Conservation (phyloP, 2,113 vertebrate genomes). For the Oenanthe melanoleuca region DNA sequence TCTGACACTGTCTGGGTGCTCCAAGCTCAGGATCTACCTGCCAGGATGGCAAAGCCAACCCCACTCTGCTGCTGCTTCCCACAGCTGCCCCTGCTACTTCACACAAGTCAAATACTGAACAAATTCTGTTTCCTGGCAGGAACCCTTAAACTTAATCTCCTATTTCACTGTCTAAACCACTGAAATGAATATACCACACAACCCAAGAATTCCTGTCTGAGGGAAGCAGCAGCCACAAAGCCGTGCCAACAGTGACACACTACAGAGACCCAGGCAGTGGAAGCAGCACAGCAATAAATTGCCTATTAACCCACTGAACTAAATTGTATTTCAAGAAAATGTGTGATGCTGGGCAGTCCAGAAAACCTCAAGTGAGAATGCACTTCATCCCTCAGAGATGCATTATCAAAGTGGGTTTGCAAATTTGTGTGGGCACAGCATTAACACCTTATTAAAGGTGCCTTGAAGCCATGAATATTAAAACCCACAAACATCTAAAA, state of each 20-base stretch:
- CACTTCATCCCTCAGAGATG: not conserved
- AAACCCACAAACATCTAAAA: not conserved
- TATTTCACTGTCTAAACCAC: not conserved
- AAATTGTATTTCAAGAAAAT: not conserved
- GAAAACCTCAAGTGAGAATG: not conserved
- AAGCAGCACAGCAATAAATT: slow-evolving; percentile 13
- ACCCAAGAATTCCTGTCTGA: not conserved
- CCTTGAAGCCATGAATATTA: slow-evolving; percentile 2
- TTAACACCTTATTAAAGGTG: slow-evolving; percentile 18
- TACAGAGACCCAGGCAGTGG: not conserved
- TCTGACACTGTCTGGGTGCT: not conserved
- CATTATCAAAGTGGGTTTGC: not conserved
- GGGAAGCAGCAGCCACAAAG: not conserved
- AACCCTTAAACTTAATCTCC: not conserved
- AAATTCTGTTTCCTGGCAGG: not conserved
- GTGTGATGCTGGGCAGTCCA: not conserved
- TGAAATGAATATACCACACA: not conserved
- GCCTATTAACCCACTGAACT: slow-evolving; percentile 7
- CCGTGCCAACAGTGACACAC: not conserved
- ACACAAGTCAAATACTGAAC: not conserved
- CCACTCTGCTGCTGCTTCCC: not conserved
- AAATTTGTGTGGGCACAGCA: not conserved
- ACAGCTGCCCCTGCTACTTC: not conserved
- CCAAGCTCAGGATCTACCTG: not conserved
- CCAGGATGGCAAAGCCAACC: accelerated